Base-by-base conservation (phyloP, 2,113 vertebrate species). In the Corythoichthys intestinalis region DNA sequence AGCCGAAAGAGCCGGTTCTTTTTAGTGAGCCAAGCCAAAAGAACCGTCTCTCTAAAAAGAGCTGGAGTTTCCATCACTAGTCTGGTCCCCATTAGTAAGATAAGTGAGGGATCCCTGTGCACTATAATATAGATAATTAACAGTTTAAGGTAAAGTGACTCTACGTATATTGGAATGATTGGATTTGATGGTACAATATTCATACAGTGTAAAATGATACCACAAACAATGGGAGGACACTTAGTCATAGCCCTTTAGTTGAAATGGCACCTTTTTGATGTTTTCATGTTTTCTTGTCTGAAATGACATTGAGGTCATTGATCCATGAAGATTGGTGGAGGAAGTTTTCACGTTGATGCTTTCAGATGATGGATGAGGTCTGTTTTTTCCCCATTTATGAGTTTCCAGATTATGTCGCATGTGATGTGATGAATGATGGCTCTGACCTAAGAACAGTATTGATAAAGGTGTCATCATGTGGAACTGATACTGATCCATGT, bases 321-420 rank as follows among this genome's bases (percentile, higher is more conserved):
- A 39, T 66, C 64, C 63, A 11, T 10, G 41, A 28, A 63, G 41
- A 12, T 35, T 52, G 35, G 64, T 66, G 64, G 34, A 65, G 64
- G 48, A 53, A 34, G 10, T 41, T 8, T 60, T 66, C 49, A 48
- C 48, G 6, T 47, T 66, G 9, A 62, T 67, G 57, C 39, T 66
- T 41, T 57, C n/a, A 35, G 7, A 34, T 41, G 34, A 4, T 41
- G 15, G 20, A 47, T 69, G 44, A 62, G n/a, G 34, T 56, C 34
- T 61, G 10, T 14, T 63, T 62, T 20, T 47, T 46, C 13, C 1
- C 20, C 2, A 15, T 47, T 63, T 34, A n/a, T 63, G 61, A 28
- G 20, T 63, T 47, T 20, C 41, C 61, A 11, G 12, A 47, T 28
- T 47, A 46, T 63, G 61, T 62, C 54, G 2, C 13, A 4, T 4